Conservation (phyloP, 1,140 invertebrate genomes). For the Platorchestia sp. region DNA sequence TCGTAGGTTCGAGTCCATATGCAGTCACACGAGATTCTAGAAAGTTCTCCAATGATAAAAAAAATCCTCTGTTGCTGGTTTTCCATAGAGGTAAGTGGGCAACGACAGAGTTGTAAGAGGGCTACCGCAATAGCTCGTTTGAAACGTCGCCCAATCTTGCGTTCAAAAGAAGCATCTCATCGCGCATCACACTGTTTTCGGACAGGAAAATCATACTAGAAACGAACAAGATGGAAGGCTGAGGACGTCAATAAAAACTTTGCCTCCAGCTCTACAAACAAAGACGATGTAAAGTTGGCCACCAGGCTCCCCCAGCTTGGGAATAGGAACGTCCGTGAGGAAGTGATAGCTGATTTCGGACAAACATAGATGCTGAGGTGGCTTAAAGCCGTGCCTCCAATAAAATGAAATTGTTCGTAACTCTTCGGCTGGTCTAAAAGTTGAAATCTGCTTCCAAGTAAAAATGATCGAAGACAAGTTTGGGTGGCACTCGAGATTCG, state of each 20-base stretch:
- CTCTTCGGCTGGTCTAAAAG: constrained; percentile 27
- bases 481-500: too few species aligned
- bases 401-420: constrained; percentile 43
- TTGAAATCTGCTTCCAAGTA: constrained; percentile 15
- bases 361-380: constrained; percentile 46
- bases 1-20: too few species aligned
- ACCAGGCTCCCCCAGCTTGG: constrained; percentile 35
- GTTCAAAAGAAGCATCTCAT: background rate
- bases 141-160: background rate
- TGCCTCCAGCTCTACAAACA: constrained; percentile 33
- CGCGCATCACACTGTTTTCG: background rate
- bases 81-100: background rate
- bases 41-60: too few species aligned
- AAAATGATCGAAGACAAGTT: constrained; percentile 37
- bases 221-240: constrained; percentile 38
- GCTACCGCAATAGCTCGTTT: background rate
- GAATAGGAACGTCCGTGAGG: constrained; percentile 40
- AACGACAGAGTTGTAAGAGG: background rate
- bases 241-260: constrained; percentile 53
- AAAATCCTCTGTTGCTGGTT: too few species aligned
- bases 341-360: constrained; percentile 53
- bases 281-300: constrained; percentile 42
- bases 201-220: constrained; percentile 25
- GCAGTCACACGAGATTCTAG: too few species aligned
- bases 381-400: constrained; percentile 20